Base-by-base conservation (phyloP, 2,888 invertebrate genomes). In the Argynnis bischoffii region DNA sequence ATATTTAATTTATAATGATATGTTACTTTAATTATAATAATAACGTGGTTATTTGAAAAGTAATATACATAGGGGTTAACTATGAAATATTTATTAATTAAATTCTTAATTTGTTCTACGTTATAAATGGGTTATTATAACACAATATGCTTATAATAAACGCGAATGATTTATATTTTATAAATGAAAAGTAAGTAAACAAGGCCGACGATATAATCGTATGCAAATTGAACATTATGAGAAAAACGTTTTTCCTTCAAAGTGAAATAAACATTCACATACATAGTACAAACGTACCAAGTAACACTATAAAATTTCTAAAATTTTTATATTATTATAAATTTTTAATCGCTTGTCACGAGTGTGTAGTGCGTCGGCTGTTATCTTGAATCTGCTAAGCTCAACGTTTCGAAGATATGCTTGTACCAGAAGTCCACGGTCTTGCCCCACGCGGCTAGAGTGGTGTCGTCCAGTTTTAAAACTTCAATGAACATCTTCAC, bases 361-460 rank as follows among this genome's bases (percentile, higher is more conserved):
- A 48, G 11, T 11, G 35, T 59, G 13, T 26, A 26, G 26, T 55
- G 26, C n/a, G n/a, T 50, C 31, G 73, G 72, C 75, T 11, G 81
- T 78, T 83, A 83, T 79, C 82, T 83, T 11, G 75, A 68, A 56
- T 79, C 79, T 51, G 69, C 74, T 15, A 70, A 69, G 66, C 79
- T 84, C 26, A 92, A 80, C 1, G 87, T 81, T 61, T 81, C 78
- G 75, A 93, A 93, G 76, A 92, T 84, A 77, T 92, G 81, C 64
- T 87, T 88, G 81, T 90, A 93, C 87, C 89, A 91, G 80, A 93
- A 93, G 47, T 88, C 88, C 3, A 93, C 86, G 0, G 90, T 81
- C 74, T 89, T 90, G 57, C 85, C 86, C 93, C 93, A 93, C 6
- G 91, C 87, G 6, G 80, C 81, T 6, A 93, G 82, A 0, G 90